phyloP scores from a whole-genome alignment of 2,888 invertebrate species.

The Apamea monoglypha region DNA sequence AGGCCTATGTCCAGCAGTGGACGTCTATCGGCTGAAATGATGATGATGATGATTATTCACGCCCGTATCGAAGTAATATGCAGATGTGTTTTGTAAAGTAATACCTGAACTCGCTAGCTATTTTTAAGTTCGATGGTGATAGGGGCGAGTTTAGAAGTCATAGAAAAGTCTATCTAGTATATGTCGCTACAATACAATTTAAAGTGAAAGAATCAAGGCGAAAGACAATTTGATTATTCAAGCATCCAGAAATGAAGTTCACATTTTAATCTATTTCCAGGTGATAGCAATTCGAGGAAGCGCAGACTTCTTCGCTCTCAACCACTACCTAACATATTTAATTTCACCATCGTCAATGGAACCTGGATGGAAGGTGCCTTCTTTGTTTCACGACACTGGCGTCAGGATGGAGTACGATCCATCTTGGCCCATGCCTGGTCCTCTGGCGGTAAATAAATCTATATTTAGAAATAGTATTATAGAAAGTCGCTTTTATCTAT shows the following conservation, averaged over 20 bases:
- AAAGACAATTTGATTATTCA: not conserved
- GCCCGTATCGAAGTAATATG: not conserved
- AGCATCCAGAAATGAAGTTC: not conserved
- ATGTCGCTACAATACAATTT: not conserved
- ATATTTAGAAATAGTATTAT: not conserved
- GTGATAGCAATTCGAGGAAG: slow-evolving; percentile 80
- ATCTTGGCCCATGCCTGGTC: slow-evolving; percentile 83
- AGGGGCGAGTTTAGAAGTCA: too few species aligned
- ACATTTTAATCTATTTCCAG: slow-evolving; percentile 70
- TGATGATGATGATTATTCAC: too few species aligned
- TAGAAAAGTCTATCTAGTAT: not conserved
- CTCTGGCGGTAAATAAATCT: slow-evolving; percentile 78
- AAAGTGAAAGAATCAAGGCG: not conserved
- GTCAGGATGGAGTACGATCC: slow-evolving; percentile 79
- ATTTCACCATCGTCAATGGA: slow-evolving; percentile 82
- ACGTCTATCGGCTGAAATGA: too few species aligned
- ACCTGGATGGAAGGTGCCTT: slow-evolving; percentile 77
- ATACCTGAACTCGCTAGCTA: too few species aligned
- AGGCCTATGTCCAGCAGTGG: too few species aligned
- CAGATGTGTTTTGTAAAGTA: not conserved
- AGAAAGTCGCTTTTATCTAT: too few species aligned
- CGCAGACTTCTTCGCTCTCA: slow-evolving; percentile 91
- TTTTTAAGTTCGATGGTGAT: not conserved
- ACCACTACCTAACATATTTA: slow-evolving; percentile 89
- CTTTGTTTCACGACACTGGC: slow-evolving; percentile 82